Evolutionary conservation across 2,888 invertebrate genomes (phyloP).

Genomic region (Acheta domesticus): DNA sequence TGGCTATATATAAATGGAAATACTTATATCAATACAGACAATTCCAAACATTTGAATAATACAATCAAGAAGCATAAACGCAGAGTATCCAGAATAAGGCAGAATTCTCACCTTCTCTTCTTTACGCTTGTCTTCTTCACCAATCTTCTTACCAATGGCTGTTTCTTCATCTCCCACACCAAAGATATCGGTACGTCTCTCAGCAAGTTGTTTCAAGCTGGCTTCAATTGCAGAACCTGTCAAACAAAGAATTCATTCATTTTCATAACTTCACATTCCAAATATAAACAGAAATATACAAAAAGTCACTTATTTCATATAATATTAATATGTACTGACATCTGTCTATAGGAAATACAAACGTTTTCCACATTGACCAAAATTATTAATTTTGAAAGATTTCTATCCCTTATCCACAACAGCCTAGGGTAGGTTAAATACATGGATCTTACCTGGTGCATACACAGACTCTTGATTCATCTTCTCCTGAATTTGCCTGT

Average conservation of each 20-base stretch:
- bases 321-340: too few relatives aligned
- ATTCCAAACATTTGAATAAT: too few relatives aligned
- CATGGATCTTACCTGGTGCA: slow-evolving; percentile 54
- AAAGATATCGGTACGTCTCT: slow-evolving; percentile 99
- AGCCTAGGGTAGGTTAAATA: too few relatives aligned
- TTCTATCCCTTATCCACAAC: too few relatives aligned
- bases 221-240: slow-evolving; percentile 87
- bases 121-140: slow-evolving; percentile 76
- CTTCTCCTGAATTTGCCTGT: slow-evolving; percentile 89
- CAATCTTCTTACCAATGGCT: slow-evolving; percentile 97
- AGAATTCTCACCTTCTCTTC: slow-evolving; percentile 63
- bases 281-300: too few relatives aligned
- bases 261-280: background rate
- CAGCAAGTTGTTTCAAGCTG: slow-evolving; percentile 91
- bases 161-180: slow-evolving; percentile 99
- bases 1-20: too few relatives aligned
- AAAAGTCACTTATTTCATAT: too few relatives aligned
- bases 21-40: too few relatives aligned
- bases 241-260: slow-evolving; percentile 37
- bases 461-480: slow-evolving; percentile 85
- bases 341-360: too few relatives aligned
- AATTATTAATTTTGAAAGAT: too few relatives aligned
- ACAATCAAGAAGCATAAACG: too few relatives aligned
- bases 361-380: too few relatives aligned
- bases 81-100: background rate